A percentile compares a stretch with the other conserved stretches of the same genome.
Conservation (phyloP, 2,888 invertebrate genomes). For the Cheilosia grossa region DNA sequence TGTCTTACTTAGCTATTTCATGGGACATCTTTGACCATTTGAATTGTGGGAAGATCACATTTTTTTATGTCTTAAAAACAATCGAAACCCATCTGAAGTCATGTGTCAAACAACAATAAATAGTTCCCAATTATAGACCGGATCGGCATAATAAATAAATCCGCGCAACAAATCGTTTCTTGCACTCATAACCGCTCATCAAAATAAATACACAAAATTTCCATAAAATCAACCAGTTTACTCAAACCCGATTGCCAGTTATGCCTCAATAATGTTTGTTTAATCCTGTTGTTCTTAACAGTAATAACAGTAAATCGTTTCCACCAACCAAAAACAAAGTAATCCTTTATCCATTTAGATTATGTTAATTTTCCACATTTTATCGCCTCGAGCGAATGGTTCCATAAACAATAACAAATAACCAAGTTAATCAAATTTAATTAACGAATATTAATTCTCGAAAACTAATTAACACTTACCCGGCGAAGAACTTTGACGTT, state of each 20-base stretch:
- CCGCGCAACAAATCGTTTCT: neutral
- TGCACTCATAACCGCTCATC: slow-evolving; percentile 1
- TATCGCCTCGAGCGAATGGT: neutral
- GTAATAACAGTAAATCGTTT: neutral
- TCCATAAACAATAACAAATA: neutral
- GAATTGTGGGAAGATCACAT: no score
- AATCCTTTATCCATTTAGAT: slow-evolving; percentile 4
- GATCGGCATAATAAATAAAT: neutral
- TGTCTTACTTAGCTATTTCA: no score
- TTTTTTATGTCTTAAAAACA: no score
- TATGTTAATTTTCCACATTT: slow-evolving; percentile 34
- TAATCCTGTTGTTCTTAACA: slow-evolving; percentile 34
- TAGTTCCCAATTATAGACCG: neutral
- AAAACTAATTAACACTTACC: slow-evolving; percentile 58
- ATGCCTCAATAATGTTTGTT: slow-evolving; percentile 29
- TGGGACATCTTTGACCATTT: no score
- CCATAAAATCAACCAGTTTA: slow-evolving; percentile 20
- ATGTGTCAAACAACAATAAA: neutral
- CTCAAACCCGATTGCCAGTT: slow-evolving; percentile 23
- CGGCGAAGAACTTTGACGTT: slow-evolving; percentile 53
- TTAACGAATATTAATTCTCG: slow-evolving; percentile 45
- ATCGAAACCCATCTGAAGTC: no score
- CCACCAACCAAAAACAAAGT: neutral
- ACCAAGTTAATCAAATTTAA: slow-evolving; percentile 37
- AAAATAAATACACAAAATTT: slow-evolving; percentile 3